Evolutionary conservation across 2,113 vertebrate species (phyloP), one percentile per base, ranked within the genome.

Genomic region (Lonchura striata): DNA sequence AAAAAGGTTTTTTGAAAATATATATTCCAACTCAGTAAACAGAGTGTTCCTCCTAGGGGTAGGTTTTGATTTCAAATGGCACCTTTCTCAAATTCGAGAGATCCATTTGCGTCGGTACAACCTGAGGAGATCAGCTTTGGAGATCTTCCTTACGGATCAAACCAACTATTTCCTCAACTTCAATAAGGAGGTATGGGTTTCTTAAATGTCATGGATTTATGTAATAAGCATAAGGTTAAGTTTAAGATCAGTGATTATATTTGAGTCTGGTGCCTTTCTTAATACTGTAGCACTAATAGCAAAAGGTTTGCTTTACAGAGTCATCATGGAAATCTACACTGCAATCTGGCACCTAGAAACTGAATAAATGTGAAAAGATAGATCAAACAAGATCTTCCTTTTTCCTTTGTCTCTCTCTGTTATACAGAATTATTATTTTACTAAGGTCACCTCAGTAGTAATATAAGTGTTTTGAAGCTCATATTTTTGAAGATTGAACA

Each of bases 131-230:
- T 99, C 99, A 1, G 99, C 99, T 70, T 97, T 99, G 95, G 99
- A 99, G 97, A 99, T 99, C 96, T 99, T 99, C 97, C 99, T 99
- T 89, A 98, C 99, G 23, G 99, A 99, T 94, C 99, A 99, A 94
- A 99, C 99, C 83, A 99, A 99, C 95, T 99, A 99, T 93, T 99
- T 99, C 96, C 98, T 99, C 70, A 99, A 99, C 97, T 99, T 99
- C 91, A 99, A 98, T 97, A 99, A 99, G 82, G 99, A 99, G 98
- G 99, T 99, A 86, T 80, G 85, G 4, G 7, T 60, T 87, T 82
- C n/a, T 22, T 33, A 16, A 20, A 75, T 47, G 30, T 74, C 15
- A 27, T 35, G 60, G 33, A 25, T 42, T 59, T 57, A 19, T 72
- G 1, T 53, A 49, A 52, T 35, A 63, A 85, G 25, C 13, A 49